Conservation (phyloP, 1,140 invertebrate species). For the Ooceraea biroi region DNA sequence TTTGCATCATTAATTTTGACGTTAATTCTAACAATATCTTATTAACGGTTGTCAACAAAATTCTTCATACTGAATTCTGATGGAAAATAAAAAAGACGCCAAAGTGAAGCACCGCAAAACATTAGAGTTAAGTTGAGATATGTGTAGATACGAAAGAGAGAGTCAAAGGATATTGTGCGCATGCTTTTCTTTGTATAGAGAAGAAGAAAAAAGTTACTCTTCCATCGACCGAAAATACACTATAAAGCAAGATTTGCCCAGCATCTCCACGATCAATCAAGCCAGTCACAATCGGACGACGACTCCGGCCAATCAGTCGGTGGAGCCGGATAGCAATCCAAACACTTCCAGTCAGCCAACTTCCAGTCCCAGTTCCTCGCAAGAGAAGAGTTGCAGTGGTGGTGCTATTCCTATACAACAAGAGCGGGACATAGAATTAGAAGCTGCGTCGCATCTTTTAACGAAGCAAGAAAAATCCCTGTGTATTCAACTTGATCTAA, state of each 20-base stretch:
- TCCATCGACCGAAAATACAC: conserved; percentile 93
- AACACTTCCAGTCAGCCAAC: conserved; percentile 77
- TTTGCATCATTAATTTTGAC: no score
- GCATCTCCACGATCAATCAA: conserved; percentile 80
- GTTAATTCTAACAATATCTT: no score
- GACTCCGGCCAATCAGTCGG: conserved; percentile 85
- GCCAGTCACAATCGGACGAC: conserved; percentile 84
- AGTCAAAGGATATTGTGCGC: background rate
- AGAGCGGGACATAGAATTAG: conserved; percentile 82
- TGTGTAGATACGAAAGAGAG: background rate
- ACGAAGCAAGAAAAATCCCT: conserved; percentile 85
- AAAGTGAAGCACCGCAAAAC: no score
- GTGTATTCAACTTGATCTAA: conserved; percentile 84
- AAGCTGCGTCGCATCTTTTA: conserved; percentile 84
- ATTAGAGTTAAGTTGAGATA: background rate
- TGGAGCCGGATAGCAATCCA: conserved; percentile 84
- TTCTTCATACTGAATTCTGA: no score
- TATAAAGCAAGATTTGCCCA: conserved; percentile 83
- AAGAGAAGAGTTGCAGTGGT: conserved; percentile 77
- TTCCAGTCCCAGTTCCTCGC: conserved; percentile 74
- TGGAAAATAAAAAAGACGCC: no score
- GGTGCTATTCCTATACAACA: conserved; percentile 61
- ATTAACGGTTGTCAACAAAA: no score
- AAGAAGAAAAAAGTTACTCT: conserved; percentile 92
- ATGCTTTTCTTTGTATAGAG: conserved; percentile 86